These are phyloP conservation scores for Phaenicophaeus curvirostris DNA, from an alignment of 2,797 vertebrate genomes.

Conservation along the genomic window DNA sequence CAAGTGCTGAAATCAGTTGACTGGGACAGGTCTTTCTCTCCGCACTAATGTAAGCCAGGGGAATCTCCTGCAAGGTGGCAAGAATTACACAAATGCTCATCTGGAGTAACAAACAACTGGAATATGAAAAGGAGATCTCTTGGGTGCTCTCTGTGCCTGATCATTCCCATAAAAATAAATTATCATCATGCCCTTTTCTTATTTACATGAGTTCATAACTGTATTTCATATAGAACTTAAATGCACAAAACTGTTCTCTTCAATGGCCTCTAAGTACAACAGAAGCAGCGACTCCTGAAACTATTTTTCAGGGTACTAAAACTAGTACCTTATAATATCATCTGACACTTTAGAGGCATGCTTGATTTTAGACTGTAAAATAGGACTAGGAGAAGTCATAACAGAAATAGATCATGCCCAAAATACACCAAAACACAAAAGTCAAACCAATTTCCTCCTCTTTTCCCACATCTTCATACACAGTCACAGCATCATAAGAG, in stretches of 20 bases:
- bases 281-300: neutral
- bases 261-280: neutral
- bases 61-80: neutral
- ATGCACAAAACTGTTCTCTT: neutral
- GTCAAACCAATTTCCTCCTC: slow-evolving; percentile 80
- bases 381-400: neutral
- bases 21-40: neutral
- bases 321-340: neutral
- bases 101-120: neutral
- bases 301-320: neutral
- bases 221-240: neutral
- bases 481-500: slow-evolving; percentile 77
- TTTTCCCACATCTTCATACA: slow-evolving; percentile 78
- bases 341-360: neutral
- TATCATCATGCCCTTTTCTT: neutral
- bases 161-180: neutral
- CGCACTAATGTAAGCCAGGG: neutral
- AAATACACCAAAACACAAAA: neutral
- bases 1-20: neutral
- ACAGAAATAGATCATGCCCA: neutral
- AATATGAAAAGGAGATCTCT: neutral
- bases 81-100: neutral
- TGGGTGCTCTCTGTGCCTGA: neutral
- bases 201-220: neutral
- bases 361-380: neutral